A percentile compares a stretch with the other conserved stretches of the same genome.
Conservation (phyloP, 2,797 vertebrate genomes). For the Cygnus olor region DNA sequence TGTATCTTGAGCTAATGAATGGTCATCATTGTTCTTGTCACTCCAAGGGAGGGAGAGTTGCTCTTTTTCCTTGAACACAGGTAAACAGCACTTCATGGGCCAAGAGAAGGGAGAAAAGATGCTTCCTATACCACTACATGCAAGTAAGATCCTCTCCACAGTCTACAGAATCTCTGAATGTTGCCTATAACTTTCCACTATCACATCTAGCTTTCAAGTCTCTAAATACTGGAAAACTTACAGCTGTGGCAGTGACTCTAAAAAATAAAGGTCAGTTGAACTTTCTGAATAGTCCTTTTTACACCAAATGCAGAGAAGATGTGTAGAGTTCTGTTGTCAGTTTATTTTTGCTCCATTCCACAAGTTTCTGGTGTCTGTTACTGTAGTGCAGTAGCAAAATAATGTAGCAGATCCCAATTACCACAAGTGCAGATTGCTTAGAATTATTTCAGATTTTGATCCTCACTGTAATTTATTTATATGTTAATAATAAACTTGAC, state of each 20-base stretch:
- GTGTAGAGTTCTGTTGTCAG: not conserved
- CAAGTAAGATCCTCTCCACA: not conserved
- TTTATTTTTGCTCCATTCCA: not conserved
- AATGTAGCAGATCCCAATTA: fast-evolving
- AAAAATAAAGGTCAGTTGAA: not conserved
- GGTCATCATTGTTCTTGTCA: not conserved
- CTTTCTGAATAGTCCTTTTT: not conserved
- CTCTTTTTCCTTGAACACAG: not conserved
- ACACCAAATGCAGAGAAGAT: not conserved
- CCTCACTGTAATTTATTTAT: not conserved
- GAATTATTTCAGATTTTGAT: not conserved
- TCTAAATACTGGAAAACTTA: not conserved
- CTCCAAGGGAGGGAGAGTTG: not conserved
- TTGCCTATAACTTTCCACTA: not conserved
- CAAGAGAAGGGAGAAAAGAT: not conserved
- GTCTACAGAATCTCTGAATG: not conserved
- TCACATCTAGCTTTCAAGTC: not conserved
- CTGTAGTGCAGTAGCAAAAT: not conserved
- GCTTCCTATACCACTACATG: not conserved
- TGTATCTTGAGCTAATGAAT: not conserved
- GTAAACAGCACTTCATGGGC: not conserved
- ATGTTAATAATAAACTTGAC: not conserved
- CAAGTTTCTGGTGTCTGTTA: not conserved
- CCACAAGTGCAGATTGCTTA: not conserved
- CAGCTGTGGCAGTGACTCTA: not conserved